Conservation (phyloP, 2,113 vertebrate genomes). For the Porphyrio hochstetteri region DNA sequence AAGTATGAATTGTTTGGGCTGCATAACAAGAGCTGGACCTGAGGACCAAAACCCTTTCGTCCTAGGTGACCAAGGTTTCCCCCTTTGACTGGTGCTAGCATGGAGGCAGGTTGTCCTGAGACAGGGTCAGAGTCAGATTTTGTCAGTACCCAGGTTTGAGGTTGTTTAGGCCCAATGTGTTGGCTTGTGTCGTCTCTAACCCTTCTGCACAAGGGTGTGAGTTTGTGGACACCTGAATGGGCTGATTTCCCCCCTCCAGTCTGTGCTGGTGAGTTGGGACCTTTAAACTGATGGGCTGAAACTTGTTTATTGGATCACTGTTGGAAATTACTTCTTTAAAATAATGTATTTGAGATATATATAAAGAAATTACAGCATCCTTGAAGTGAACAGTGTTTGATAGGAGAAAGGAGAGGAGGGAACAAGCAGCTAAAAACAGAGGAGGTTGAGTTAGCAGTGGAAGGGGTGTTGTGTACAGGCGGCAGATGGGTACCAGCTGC, state of each 20-base stretch:
- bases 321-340: neutral
- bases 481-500: constrained; percentile 41
- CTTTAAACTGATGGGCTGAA: neutral
- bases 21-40: neutral
- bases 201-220: neutral
- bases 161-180: neutral
- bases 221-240: neutral
- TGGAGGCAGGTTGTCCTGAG: neutral
- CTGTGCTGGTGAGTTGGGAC: neutral
- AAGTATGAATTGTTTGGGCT: neutral
- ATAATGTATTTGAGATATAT: neutral
- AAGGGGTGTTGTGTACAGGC: neutral
- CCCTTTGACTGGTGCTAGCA: neutral
- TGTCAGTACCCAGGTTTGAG: neutral
- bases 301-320: neutral
- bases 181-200: neutral
- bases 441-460: neutral
- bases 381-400: constrained; percentile 33
- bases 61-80: neutral
- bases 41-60: neutral
- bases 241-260: neutral
- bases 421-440: constrained; percentile 20
- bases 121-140: neutral
- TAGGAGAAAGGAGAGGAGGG: neutral
- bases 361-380: neutral